Percentiles rank a stretch among this genome's conserved stretches.
phyloP scores from a whole-genome alignment of 2,888 invertebrate genomes.

The Malacosoma neustria region DNA sequence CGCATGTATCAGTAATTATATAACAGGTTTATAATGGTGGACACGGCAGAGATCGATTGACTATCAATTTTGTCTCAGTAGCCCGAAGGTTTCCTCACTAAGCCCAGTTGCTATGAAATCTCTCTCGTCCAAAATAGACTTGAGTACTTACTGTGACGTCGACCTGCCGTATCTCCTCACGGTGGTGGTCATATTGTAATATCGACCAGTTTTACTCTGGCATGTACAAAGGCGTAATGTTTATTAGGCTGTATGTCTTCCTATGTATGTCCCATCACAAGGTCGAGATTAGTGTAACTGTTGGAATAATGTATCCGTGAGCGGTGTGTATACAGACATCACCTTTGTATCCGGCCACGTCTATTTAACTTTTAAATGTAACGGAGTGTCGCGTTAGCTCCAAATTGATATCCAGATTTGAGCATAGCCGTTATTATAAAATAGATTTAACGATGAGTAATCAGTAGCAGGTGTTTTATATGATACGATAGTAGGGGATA shows the following conservation, averaged over 20 bases:
- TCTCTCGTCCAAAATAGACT: slow-evolving; percentile 11
- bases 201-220: slow-evolving; percentile 25
- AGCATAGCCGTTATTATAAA: slow-evolving; percentile 36
- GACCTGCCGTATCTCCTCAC: no score
- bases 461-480: slow-evolving; percentile 49
- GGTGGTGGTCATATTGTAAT: slow-evolving; percentile 7
- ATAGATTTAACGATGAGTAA: slow-evolving; percentile 36
- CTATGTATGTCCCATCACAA: slow-evolving; percentile 62
- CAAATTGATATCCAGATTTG: slow-evolving; percentile 37
- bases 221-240: slow-evolving; percentile 39
- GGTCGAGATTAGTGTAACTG: slow-evolving; percentile 41
- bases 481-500: slow-evolving; percentile 43
- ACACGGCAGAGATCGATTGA: no score
- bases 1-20: no score
- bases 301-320: slow-evolving; percentile 35
- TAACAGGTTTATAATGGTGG: no score
- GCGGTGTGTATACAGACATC: slow-evolving; percentile 43
- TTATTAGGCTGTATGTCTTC: slow-evolving; percentile 67
- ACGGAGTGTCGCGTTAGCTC: slow-evolving; percentile 44
- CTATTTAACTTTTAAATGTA: slow-evolving; percentile 45
- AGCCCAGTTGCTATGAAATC: slow-evolving; percentile 9
- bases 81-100: neutral
- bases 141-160: no score
- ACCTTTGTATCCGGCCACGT: slow-evolving; percentile 58
- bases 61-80: no score